Evolutionary conservation across 2,888 invertebrate species (phyloP).

Genomic region (Sesia bembeciformis): DNA sequence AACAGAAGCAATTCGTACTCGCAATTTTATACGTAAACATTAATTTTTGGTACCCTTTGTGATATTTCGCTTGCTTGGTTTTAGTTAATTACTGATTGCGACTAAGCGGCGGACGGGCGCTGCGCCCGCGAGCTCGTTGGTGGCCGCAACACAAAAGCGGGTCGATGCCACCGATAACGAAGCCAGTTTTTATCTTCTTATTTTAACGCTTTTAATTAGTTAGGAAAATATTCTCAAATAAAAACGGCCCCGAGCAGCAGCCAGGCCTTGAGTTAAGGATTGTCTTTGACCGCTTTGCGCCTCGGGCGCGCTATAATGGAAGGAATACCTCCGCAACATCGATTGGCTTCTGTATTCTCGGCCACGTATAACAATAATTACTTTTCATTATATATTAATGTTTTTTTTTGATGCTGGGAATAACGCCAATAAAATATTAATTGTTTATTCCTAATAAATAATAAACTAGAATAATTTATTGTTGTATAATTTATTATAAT

Average conservation of each 20-base stretch:
- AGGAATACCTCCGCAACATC: conserved; percentile 45
- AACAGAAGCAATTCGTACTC: too few relatives aligned
- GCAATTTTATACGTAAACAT: conserved; percentile 32
- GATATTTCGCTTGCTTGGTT: conserved; percentile 20
- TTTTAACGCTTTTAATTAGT: conserved; percentile 74
- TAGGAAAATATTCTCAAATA: conserved; percentile 73
- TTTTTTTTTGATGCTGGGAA: conserved; percentile 16
- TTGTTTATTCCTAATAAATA: neutral
- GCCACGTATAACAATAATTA: conserved; percentile 52
- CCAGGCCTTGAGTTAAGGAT: conserved; percentile 43
- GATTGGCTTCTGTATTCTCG: conserved; percentile 59
- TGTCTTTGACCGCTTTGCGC: conserved; percentile 54
- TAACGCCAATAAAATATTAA: neutral
- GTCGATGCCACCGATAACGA: conserved; percentile 72
- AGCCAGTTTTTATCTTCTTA: conserved; percentile 67
- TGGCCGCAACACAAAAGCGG: conserved; percentile 68
- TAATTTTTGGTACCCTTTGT: conserved; percentile 46
- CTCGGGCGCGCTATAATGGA: conserved; percentile 50
- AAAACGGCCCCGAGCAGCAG: conserved; percentile 53
- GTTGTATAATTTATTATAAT: too few relatives aligned
- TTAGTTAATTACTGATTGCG: conserved; percentile 68
- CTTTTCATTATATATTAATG: conserved; percentile 32
- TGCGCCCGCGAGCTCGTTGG: conserved; percentile 37
- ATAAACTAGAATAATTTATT: too few relatives aligned
- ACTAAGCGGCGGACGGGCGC: conserved; percentile 37